Conservation (phyloP, 1,140 invertebrate species). For the Leucophenga varia region DNA sequence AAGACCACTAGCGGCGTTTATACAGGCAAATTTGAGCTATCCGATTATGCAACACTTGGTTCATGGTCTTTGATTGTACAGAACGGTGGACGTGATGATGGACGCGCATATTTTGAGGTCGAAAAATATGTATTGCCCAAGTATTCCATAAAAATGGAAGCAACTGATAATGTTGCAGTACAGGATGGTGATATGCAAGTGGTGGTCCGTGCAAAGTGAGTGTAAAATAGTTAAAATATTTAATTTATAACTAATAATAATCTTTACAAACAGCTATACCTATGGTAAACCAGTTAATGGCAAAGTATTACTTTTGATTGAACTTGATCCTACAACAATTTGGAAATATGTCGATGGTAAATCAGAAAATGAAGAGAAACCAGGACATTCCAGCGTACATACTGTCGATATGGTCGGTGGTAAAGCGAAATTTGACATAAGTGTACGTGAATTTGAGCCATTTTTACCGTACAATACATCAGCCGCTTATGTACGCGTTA, state of each 20-base stretch:
- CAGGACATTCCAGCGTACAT: constrained; percentile 27
- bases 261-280: constrained; percentile 59
- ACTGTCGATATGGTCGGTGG: constrained; percentile 73
- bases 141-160: constrained; percentile 81
- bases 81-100: constrained; percentile 24
- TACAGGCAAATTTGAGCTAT: constrained; percentile 69
- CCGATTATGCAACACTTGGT: constrained; percentile 80
- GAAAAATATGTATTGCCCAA: constrained; percentile 93
- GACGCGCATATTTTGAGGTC: constrained; percentile 41
- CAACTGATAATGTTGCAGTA: constrained; percentile 80
- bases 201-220: constrained; percentile 73
- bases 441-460: constrained; percentile 64
- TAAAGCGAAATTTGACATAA: constrained; percentile 68
- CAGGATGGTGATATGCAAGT: constrained; percentile 76
- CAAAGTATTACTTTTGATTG: constrained; percentile 66
- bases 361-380: constrained; percentile 16
- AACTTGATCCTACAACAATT: constrained; percentile 38
- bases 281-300: constrained; percentile 80
- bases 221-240: constrained; percentile 5
- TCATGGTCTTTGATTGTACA: constrained; percentile 70
- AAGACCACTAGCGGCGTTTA: constrained; percentile 76
- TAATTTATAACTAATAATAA: not conserved
- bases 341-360: constrained; percentile 27
- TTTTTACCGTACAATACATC: constrained; percentile 58
- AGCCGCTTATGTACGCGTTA: constrained; percentile 58